A percentile compares a stretch with the other conserved stretches of the same genome.
phyloP scores from a whole-genome alignment of 1,140 invertebrate genomes.

The Drosophila athabasca region DNA sequence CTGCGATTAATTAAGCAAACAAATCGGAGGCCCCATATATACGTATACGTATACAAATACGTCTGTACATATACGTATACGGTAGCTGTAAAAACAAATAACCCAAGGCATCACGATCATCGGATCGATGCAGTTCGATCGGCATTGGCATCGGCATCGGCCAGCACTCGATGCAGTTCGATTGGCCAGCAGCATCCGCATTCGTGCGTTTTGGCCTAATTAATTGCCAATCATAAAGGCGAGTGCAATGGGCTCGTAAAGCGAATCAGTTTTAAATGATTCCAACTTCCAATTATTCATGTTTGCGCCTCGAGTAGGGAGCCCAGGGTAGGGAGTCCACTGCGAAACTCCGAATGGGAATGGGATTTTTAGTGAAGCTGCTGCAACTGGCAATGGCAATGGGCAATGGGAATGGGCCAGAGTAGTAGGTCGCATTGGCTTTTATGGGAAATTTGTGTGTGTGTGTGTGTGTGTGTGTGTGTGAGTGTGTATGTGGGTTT shows the following conservation, averaged over 20 bases:
- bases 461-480: constrained; percentile 30
- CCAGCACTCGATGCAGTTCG: constrained; percentile 7
- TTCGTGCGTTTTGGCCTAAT: constrained; percentile 76
- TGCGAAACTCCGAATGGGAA: no score
- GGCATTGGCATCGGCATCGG: constrained; percentile 5
- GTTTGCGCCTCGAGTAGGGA: constrained; percentile 70
- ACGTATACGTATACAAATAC: constrained; percentile 17
- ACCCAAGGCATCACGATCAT: constrained; percentile 44
- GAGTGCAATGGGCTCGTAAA: constrained; percentile 63
- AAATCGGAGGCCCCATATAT: constrained; percentile 47
- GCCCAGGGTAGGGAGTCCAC: not conserved
- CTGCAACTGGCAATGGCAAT: constrained; percentile 9
- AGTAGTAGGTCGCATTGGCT: constrained; percentile 35
- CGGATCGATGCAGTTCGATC: constrained; percentile 23
- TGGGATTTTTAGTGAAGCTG: no score
- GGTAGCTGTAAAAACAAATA: constrained; percentile 81
- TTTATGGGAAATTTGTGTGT: constrained; percentile 42
- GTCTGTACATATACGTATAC: constrained; percentile 28
- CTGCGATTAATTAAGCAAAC: constrained; percentile 81
- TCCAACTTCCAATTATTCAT: constrained; percentile 70
- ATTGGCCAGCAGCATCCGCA: constrained; percentile 9
- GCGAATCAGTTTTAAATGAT: constrained; percentile 73
- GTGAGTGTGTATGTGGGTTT: constrained; percentile 59
- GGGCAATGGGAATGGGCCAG: constrained; percentile 1
- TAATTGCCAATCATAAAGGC: constrained; percentile 80